Conservation (phyloP, 2,888 invertebrate genomes). For the Deladenus siricidicola region DNA sequence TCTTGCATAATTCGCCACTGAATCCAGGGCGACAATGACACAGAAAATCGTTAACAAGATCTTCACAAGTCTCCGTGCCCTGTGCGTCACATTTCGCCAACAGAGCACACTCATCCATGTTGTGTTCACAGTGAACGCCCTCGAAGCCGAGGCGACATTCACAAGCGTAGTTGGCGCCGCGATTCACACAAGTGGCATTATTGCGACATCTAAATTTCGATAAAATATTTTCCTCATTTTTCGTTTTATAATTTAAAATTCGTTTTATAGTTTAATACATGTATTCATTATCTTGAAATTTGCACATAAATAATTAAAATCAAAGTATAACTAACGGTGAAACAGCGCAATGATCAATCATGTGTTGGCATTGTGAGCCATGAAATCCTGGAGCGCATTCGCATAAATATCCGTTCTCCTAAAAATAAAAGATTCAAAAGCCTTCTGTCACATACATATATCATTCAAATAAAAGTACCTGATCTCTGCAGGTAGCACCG, state of each 20-base stretch:
- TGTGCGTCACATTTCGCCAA: conserved; percentile 54
- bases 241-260: too few relatives aligned
- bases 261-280: too few relatives aligned
- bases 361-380: conserved; percentile 76
- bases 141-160: conserved; percentile 85
- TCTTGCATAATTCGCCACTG: conserved; percentile 73
- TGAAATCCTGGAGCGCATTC: conserved; percentile 87
- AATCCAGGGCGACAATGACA: conserved; percentile 85
- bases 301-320: too few relatives aligned
- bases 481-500: conserved; percentile 80
- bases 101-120: conserved; percentile 78
- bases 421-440: conserved; percentile 1
- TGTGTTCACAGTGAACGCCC: conserved; percentile 75
- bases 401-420: conserved; percentile 64
- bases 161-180: conserved; percentile 78
- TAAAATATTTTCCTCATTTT: too few relatives aligned
- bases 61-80: conserved; percentile 80
- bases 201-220: conserved; percentile 18
- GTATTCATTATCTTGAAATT: too few relatives aligned
- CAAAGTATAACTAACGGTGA: conserved; percentile 55
- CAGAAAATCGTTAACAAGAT: conserved; percentile 62
- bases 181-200: conserved; percentile 63
- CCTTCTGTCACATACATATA: not conserved
- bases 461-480: conserved; percentile 51
- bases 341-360: conserved; percentile 81